Conservation (phyloP, 37 sponge, comb jelly and placozoan genomes). For the Cliona cf. orientalis region DNA sequence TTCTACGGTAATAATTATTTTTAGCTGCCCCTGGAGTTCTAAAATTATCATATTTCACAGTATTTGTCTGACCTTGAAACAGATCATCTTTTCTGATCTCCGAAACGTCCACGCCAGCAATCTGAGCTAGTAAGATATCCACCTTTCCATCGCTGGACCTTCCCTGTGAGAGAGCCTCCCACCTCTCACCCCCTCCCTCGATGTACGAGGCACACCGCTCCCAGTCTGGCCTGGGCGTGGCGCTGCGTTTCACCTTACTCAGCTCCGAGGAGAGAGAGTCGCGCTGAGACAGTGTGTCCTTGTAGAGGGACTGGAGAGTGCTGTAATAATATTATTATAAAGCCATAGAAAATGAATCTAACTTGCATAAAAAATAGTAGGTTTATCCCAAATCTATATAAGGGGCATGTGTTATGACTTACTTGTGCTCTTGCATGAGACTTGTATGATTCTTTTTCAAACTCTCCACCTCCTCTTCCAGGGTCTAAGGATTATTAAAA, state of each 20-base stretch:
- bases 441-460: conserved; percentile 60
- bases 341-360: background rate
- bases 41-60: no score
- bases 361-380: background rate
- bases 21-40: background rate
- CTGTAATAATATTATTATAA: conserved; percentile 37
- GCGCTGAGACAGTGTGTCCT: conserved; percentile 51
- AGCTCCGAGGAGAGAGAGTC: conserved; percentile 52
- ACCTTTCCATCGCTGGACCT: conserved; percentile 84
- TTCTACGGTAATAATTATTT: background rate
- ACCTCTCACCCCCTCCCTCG: conserved; percentile 80
- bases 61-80: conserved; percentile 80
- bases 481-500: conserved; percentile 9
- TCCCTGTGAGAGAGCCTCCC: conserved; percentile 77
- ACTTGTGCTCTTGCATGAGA: conserved; percentile 77
- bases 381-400: background rate
- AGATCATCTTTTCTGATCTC: conserved; percentile 59
- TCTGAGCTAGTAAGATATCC: conserved; percentile 84
- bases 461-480: conserved; percentile 72
- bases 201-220: conserved; percentile 67
- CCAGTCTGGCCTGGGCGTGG: conserved; percentile 98
- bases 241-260: conserved; percentile 65
- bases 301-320: conserved; percentile 69
- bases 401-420: background rate
- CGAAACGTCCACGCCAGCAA: conserved; percentile 73